A percentile compares a stretch with the other conserved stretches of the same genome.
Conservation (phyloP, 2,888 invertebrate genomes). For the Lasioglossum pauxillum region DNA sequence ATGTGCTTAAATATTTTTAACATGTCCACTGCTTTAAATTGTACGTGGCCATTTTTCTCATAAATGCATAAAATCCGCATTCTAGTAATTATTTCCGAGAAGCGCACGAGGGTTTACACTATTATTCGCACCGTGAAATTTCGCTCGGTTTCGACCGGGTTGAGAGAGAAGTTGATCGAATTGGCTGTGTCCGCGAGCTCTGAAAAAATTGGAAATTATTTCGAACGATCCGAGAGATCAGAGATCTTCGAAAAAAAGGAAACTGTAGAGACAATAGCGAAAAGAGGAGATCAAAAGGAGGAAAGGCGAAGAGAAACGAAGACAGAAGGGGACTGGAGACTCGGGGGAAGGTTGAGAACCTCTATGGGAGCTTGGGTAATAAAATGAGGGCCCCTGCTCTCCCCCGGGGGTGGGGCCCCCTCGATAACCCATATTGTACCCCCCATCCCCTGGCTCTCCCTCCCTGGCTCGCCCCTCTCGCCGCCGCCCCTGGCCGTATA, state of each 20-base stretch:
- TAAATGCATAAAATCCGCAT: too few species aligned
- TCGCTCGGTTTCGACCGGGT: neutral
- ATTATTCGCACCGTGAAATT: neutral
- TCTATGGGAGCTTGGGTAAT: conserved; percentile 81
- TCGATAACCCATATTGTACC: conserved; percentile 85
- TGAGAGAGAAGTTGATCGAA: neutral
- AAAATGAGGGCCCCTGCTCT: conserved; percentile 84
- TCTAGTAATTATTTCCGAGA: neutral
- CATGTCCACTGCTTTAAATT: too few species aligned
- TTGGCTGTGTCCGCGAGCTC: neutral
- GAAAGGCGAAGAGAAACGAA: neutral
- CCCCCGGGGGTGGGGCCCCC: conserved; percentile 83
- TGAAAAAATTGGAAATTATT: neutral
- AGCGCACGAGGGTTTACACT: neutral
- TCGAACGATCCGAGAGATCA: neutral
- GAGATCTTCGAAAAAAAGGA: neutral
- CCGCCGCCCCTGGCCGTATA: conserved; percentile 83
- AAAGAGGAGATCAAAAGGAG: neutral
- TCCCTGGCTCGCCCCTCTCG: conserved; percentile 71
- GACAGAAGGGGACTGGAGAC: neutral
- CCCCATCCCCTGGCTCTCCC: conserved; percentile 75
- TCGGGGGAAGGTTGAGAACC: conserved; percentile 81
- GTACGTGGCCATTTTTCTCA: too few species aligned
- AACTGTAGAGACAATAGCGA: neutral
- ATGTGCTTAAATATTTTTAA: too few species aligned